Percentiles rank a stretch among this genome's conserved stretches.
Conservation (phyloP, 2,888 invertebrate genomes). For the Nomada flava region DNA sequence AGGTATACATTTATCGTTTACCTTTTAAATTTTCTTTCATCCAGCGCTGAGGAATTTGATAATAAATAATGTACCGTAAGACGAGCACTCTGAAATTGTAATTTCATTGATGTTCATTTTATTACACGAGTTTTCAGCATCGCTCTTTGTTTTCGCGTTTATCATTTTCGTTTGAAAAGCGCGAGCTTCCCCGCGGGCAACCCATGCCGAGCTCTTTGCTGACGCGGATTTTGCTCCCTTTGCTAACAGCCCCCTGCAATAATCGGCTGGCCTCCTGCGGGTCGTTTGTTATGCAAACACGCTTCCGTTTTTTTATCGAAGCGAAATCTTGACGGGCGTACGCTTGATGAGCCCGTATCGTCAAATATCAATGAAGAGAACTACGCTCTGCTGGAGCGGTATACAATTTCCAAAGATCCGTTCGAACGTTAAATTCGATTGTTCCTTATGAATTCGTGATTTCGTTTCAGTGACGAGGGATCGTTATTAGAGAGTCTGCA, state of each 20-base stretch:
- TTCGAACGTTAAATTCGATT: neutral
- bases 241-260: slow-evolving; percentile 44
- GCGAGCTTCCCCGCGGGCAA: slow-evolving; percentile 7
- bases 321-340: slow-evolving; percentile 35
- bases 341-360: slow-evolving; percentile 12
- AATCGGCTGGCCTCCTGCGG: slow-evolving; percentile 56
- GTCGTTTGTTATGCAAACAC: slow-evolving; percentile 63
- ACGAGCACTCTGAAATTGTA: too few species aligned
- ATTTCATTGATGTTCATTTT: too few species aligned
- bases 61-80: too few species aligned
- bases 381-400: neutral
- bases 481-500: neutral
- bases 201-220: slow-evolving; percentile 18
- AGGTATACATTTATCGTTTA: too few species aligned
- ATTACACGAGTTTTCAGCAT: neutral
- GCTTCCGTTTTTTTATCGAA: slow-evolving; percentile 46
- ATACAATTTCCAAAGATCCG: neutral
- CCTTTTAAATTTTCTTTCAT: too few species aligned
- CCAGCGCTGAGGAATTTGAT: too few species aligned
- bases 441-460: neutral
- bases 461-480: neutral
- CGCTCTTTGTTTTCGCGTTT: neutral
- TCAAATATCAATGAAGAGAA: slow-evolving; percentile 23
- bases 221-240: slow-evolving; percentile 46
- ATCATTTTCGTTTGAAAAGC: slow-evolving; percentile 9